phyloP scores from a whole-genome alignment of 2,797 vertebrate genomes.

The Amphiprion clarkii region DNA sequence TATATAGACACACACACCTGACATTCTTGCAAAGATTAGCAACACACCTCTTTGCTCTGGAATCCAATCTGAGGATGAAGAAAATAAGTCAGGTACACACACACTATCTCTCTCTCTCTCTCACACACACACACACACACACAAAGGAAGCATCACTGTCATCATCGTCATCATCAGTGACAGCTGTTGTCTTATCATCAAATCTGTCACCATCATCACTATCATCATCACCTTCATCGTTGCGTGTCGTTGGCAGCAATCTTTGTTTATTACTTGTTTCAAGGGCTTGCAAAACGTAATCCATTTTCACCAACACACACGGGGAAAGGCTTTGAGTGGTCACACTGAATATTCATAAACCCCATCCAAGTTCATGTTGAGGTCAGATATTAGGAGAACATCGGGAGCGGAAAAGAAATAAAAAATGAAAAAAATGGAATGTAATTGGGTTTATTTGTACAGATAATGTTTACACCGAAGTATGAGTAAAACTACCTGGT shows the following conservation, averaged over 20 bases:
- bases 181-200: conserved; percentile 76
- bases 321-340: conserved; percentile 2
- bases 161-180: conserved; percentile 66
- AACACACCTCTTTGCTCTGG: conserved; percentile 80
- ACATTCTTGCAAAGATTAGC: conserved; percentile 88
- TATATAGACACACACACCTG: conserved; percentile 72
- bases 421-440: background rate
- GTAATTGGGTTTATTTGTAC: background rate
- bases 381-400: conserved; percentile 20
- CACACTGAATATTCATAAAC: conserved; percentile 30
- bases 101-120: conserved; percentile 11
- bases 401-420: background rate
- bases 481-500: background rate
- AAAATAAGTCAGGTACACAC: conserved; percentile 66
- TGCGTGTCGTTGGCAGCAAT: conserved; percentile 59
- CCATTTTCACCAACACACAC: conserved; percentile 11
- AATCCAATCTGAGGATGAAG: conserved; percentile 76
- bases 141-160: conserved; percentile 67
- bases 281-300: conserved; percentile 47
- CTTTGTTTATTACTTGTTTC: conserved; percentile 54
- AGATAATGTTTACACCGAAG: background rate
- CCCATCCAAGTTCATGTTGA: conserved; percentile 18
- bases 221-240: conserved; percentile 64
- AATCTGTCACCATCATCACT: conserved; percentile 68
- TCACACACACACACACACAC: conserved; percentile 46